Evolutionary conservation across 2,113 vertebrate genomes (phyloP).

Genomic region (Probosciger aterrimus): DNA sequence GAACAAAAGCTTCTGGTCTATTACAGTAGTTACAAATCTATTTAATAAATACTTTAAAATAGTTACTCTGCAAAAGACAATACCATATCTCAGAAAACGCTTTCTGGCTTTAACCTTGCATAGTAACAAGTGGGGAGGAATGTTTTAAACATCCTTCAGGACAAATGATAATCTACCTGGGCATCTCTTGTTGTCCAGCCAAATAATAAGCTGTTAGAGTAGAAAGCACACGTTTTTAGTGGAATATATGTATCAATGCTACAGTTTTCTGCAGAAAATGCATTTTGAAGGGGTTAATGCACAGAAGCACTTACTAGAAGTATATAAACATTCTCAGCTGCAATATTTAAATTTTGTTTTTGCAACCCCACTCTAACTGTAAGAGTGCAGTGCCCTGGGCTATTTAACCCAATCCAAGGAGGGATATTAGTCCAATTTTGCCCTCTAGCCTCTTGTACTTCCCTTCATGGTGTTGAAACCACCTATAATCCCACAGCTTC

Average conservation of each 20-base stretch:
- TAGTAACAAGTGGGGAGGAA: not conserved
- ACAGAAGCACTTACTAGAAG: not conserved
- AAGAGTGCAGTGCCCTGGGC: not conserved
- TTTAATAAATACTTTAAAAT: not conserved
- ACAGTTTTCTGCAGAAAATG: not conserved
- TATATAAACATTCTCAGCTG: not conserved
- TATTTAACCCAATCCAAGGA: not conserved
- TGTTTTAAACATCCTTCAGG: not conserved
- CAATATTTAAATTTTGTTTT: not conserved
- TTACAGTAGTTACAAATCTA: not conserved
- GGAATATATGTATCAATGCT: not conserved
- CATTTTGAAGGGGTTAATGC: not conserved
- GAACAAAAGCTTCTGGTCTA: not conserved
- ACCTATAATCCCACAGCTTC: not conserved
- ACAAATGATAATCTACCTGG: not conserved
- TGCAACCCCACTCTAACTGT: not conserved
- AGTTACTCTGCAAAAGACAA: not conserved
- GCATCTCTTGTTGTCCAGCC: not conserved
- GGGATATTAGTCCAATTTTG: not conserved
- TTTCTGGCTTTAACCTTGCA: not conserved
- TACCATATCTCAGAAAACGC: not conserved
- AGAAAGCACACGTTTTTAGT: not conserved
- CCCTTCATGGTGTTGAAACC: not conserved
- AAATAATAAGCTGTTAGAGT: not conserved
- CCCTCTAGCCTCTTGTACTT: not conserved